phyloP scores from a whole-genome alignment of 2,888 invertebrate species.

The Tetragonula carbonaria region DNA sequence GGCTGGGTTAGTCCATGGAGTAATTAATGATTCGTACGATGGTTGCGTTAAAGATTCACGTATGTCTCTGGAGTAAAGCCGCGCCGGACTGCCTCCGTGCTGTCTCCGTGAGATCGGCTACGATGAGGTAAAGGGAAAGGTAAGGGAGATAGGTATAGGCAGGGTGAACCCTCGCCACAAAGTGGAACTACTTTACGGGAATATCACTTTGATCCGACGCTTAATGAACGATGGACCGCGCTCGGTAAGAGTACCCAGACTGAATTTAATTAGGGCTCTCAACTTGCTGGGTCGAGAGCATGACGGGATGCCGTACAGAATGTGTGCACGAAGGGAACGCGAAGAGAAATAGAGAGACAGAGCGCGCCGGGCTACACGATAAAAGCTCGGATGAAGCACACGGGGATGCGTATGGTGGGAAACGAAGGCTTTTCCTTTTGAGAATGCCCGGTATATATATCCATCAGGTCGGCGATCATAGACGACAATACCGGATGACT shows the following conservation, averaged over 20 bases:
- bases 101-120: conserved; percentile 36
- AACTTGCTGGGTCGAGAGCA: conserved; percentile 75
- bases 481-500: conserved; percentile 65
- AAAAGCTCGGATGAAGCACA: conserved; percentile 68
- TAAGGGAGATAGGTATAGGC: conserved; percentile 62
- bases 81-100: conserved; percentile 50
- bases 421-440: conserved; percentile 69
- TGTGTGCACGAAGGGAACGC: conserved; percentile 51
- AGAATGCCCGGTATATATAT: conserved; percentile 58
- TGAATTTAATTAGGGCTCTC: conserved; percentile 83
- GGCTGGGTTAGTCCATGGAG: neutral
- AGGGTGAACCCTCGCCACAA: conserved; percentile 67
- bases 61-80: conserved; percentile 54
- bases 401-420: conserved; percentile 52
- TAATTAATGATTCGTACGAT: conserved; percentile 69
- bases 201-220: conserved; percentile 82
- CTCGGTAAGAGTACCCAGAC: conserved; percentile 80
- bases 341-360: conserved; percentile 55
- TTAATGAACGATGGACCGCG: conserved; percentile 80
- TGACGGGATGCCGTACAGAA: conserved; percentile 67
- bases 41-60: conserved; percentile 67
- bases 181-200: conserved; percentile 79
- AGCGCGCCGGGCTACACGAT: conserved; percentile 45
- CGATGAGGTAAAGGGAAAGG: conserved; percentile 53
- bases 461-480: conserved; percentile 58